Evolutionary conservation across 2,888 invertebrate species (phyloP).

Genomic region (Clitarchus hookeri): DNA sequence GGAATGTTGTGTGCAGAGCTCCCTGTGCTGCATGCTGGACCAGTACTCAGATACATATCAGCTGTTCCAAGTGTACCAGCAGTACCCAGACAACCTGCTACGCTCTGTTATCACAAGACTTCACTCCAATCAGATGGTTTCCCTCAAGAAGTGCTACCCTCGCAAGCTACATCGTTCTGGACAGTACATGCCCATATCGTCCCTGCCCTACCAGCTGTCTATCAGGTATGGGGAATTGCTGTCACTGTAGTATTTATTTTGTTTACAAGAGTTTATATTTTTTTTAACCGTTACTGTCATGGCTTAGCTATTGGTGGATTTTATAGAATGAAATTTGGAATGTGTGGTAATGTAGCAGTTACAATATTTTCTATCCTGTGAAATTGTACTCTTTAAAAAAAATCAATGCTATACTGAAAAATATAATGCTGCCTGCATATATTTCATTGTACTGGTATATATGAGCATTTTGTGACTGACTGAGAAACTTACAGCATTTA

Average conservation of each 20-base stretch:
- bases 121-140: conserved; percentile 63
- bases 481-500: too few species aligned
- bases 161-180: conserved; percentile 53
- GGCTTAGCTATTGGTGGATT: too few species aligned
- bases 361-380: too few species aligned
- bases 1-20: conserved; percentile 62
- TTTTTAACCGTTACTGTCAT: too few species aligned
- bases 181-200: conserved; percentile 57
- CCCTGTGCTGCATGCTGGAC: conserved; percentile 64
- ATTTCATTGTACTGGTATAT: too few species aligned
- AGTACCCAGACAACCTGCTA: conserved; percentile 69
- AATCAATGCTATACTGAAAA: too few species aligned
- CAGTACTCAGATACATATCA: conserved; percentile 68
- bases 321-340: too few species aligned
- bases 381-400: too few species aligned
- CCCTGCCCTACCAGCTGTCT: conserved; percentile 58
- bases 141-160: conserved; percentile 56
- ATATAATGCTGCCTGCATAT: too few species aligned
- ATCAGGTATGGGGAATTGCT: conserved; percentile 46
- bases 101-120: conserved; percentile 64
- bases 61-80: conserved; percentile 71
- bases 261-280: too few species aligned
- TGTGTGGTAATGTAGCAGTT: too few species aligned
- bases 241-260: conserved; percentile 45
- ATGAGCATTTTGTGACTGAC: too few species aligned